Percentiles rank a stretch among this genome's conserved stretches.
Conservation (phyloP, 2,888 invertebrate genomes). For the Muscina levida region DNA sequence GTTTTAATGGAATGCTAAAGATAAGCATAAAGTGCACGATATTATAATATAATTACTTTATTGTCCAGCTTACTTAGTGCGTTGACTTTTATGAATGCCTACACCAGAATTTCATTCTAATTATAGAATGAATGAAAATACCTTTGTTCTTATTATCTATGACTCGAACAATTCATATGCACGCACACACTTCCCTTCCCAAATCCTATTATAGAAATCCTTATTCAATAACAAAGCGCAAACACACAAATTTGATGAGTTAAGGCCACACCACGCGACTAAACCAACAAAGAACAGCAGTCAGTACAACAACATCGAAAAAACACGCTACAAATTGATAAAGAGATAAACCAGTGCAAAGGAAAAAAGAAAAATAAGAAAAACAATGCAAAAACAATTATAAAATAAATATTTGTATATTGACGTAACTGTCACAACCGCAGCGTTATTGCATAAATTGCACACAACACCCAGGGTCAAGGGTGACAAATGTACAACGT, state of each 20-base stretch:
- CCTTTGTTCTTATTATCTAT: background rate
- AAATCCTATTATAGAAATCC: conserved; percentile 1
- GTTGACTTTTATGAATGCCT: background rate
- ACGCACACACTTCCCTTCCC: background rate
- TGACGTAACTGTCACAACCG: conserved; percentile 46
- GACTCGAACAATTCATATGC: background rate
- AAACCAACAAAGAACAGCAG: background rate
- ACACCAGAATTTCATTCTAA: background rate
- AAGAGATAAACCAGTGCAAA: conserved; percentile 13
- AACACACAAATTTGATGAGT: background rate
- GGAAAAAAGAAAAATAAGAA: conserved; percentile 46
- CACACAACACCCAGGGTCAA: conserved; percentile 23
- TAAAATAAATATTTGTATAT: conserved; percentile 60
- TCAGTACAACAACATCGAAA: background rate
- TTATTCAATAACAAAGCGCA: background rate
- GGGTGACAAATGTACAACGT: conserved; percentile 38
- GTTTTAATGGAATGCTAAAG: too few relatives aligned
- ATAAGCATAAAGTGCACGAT: too few relatives aligned
- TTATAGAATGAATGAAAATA: background rate
- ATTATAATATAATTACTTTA: too few relatives aligned
- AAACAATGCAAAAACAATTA: conserved; percentile 49
- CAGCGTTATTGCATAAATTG: background rate
- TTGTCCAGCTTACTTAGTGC: too few relatives aligned
- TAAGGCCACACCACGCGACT: background rate
- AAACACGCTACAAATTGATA: background rate